Percentiles rank a stretch among this genome's conserved stretches.
phyloP scores from a whole-genome alignment of 2,888 invertebrate species.

The Sturmia bella region DNA sequence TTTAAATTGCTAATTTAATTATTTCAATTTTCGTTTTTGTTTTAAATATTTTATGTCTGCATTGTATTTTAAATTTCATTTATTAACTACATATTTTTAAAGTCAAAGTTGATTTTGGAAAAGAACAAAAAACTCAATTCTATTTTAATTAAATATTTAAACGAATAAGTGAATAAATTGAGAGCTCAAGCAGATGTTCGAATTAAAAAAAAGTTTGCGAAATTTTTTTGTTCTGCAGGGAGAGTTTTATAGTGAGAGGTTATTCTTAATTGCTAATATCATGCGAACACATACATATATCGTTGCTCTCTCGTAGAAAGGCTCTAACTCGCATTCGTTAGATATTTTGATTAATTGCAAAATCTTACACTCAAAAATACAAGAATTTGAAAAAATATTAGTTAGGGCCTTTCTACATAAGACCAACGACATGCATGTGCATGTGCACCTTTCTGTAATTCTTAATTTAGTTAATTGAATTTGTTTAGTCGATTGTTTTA shows the following conservation, averaged over 20 bases:
- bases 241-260: background rate
- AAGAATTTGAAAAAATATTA: too few relatives aligned
- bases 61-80: slow-evolving; percentile 40
- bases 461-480: too few relatives aligned
- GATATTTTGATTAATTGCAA: too few relatives aligned
- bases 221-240: slow-evolving; percentile 25
- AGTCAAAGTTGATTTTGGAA: slow-evolving; percentile 55
- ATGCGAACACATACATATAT: too few relatives aligned
- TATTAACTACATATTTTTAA: slow-evolving; percentile 5
- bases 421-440: too few relatives aligned
- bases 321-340: too few relatives aligned
- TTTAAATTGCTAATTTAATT: slow-evolving; percentile 46
- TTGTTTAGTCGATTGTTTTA: too few relatives aligned
- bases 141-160: slow-evolving; percentile 55
- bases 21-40: slow-evolving; percentile 4
- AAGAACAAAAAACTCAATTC: slow-evolving; percentile 40
- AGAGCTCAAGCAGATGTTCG: slow-evolving; percentile 44
- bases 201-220: slow-evolving; percentile 27
- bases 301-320: too few relatives aligned
- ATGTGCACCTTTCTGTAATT: too few relatives aligned
- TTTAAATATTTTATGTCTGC: slow-evolving; percentile 40
- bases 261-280: too few relatives aligned
- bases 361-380: too few relatives aligned
- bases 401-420: too few relatives aligned
- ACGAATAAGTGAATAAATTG: slow-evolving; percentile 19